A percentile compares a stretch with the other conserved stretches of the same genome.
These are phyloP conservation scores for Hemistola chrysoprasaria DNA, from an alignment of 2,888 invertebrate species.

Conservation along the genomic window DNA sequence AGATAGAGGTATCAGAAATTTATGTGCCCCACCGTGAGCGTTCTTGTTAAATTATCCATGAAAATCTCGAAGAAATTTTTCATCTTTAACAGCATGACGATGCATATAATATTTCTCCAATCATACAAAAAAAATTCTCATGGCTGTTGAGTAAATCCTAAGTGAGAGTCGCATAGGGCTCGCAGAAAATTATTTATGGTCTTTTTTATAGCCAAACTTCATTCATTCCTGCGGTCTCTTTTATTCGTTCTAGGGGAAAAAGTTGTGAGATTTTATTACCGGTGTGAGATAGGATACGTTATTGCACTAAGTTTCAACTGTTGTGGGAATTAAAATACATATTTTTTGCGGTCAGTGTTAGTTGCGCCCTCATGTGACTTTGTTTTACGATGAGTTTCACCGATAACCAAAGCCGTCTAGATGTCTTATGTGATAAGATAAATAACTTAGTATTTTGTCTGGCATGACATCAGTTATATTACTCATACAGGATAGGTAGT, in stretches of 20 bases:
- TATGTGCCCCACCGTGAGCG: constrained; percentile 46
- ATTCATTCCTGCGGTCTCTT: constrained; percentile 78
- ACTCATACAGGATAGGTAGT: no score
- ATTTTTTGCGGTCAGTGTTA: constrained; percentile 63
- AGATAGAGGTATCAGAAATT: constrained; percentile 43
- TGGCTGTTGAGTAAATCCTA: constrained; percentile 12
- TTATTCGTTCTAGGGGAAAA: constrained; percentile 77
- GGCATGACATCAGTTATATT: no score
- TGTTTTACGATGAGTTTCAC: constrained; percentile 9
- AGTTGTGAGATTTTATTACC: constrained; percentile 78
- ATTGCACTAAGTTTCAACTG: constrained; percentile 74
- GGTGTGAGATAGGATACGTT: constrained; percentile 80
- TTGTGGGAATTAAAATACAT: constrained; percentile 66
- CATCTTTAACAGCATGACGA: constrained; percentile 25
- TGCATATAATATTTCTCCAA: constrained; percentile 22
- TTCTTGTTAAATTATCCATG: constrained; percentile 58
- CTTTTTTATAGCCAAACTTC: constrained; percentile 80
- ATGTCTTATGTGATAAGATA: no score
- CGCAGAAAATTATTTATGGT: constrained; percentile 76
- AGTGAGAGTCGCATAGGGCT: constrained; percentile 54
- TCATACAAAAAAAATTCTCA: constrained; percentile 9
- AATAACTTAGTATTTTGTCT: no score
- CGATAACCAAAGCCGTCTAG: background rate
- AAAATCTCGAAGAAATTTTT: constrained; percentile 40
- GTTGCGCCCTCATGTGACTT: constrained; percentile 36